Evolutionary conservation across 2,888 invertebrate genomes (phyloP), one percentile per base, ranked within the genome.

Genomic region (Megalurothrips usitatus): DNA sequence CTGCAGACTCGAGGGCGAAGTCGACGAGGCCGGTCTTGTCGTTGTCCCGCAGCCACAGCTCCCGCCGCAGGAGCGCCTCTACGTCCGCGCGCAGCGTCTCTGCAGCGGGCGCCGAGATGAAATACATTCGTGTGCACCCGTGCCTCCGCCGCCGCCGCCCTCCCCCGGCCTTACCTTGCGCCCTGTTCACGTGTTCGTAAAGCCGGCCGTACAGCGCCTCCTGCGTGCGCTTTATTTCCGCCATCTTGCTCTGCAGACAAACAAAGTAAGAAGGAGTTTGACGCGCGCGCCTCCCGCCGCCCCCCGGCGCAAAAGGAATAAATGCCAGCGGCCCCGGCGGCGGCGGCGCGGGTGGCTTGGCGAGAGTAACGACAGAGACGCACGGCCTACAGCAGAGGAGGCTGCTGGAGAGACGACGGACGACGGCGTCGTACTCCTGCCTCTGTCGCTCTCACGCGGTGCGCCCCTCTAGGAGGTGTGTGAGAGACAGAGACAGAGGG

Each of bases 21-120:
- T 68, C 68, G 11, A 68, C 68, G 8, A 68, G 68, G 23, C 68
- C 68, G 9, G 68, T 68, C 68, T 68, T 68, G 68, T 68, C 68
- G 23, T 68, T 68, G 68, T 68, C 68, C 11, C 68, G 68, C 0
- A 68, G 68, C 68, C 68, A 68, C 68, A 68, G 19, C 23, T 68
- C 68, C 23, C 68, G n/a, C n/a, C 3, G 68, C 68, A 68, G n/a
- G 9, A 68, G 68, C 68, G 23, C 11, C 23, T 4, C 68, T 11
- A 68, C 11, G n/a, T 68, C 68, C 11, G n/a, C 23, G 23, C 68
- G 23, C 68, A 68, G 68, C 68, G 3, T 23, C 23, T 19, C 68
- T 68, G 68, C 11, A 19, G 68, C 34, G 34, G 3, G 34, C 34
- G 34, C 34, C 34, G 34, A 3, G 6, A 43, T 52, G 52, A 52